A percentile compares a stretch with the other conserved stretches of the same genome.
Conservation (phyloP, 1,140 invertebrate genomes). For the Ridgeia piscesae region DNA sequence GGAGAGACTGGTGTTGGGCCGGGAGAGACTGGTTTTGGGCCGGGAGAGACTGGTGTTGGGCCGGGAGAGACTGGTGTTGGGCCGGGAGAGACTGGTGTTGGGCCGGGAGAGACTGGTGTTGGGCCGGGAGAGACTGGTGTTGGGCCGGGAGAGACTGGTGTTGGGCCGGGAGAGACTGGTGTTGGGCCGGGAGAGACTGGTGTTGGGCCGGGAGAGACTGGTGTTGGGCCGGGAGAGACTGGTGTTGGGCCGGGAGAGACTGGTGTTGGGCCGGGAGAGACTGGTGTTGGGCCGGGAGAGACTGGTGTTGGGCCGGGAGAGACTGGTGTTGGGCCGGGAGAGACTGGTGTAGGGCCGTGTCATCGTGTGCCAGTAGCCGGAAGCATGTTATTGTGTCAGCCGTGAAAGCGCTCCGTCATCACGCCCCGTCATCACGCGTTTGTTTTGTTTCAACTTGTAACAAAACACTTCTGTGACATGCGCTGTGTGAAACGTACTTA, state of each 20-base stretch:
- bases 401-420: neutral
- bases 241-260: neutral
- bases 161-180: neutral
- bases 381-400: neutral
- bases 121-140: too few relatives aligned
- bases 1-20: neutral
- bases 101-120: neutral
- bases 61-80: neutral
- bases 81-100: neutral
- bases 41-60: neutral
- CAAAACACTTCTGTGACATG: neutral
- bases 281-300: neutral
- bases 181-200: neutral
- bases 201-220: neutral
- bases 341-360: neutral
- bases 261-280: neutral
- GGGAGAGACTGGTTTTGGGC: neutral
- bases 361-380: neutral
- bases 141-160: neutral
- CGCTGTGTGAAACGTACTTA: neutral
- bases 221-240: neutral
- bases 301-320: neutral
- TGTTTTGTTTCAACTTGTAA: constrained; percentile 1
- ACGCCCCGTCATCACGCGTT: neutral
- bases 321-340: neutral